These are phyloP conservation scores for Thalpophila matura DNA, from an alignment of 2,888 invertebrate species.

Conservation along the genomic window DNA sequence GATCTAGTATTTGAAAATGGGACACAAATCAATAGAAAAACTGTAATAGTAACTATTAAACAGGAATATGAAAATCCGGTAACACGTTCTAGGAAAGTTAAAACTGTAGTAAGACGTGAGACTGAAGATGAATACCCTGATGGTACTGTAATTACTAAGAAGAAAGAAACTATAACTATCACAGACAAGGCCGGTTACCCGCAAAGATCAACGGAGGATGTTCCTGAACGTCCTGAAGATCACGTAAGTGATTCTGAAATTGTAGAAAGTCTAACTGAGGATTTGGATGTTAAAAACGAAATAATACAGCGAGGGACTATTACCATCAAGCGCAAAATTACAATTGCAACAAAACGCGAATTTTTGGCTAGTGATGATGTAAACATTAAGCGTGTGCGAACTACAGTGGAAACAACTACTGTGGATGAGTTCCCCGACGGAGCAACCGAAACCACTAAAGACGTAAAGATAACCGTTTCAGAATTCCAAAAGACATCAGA, in stretches of 20 bases:
- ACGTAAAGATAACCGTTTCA: constrained; percentile 88
- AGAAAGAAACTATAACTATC: constrained; percentile 84
- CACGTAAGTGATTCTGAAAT: constrained; percentile 79
- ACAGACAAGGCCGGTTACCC: constrained; percentile 77
- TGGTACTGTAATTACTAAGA: constrained; percentile 83
- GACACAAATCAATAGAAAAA: constrained; percentile 77
- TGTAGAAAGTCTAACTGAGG: constrained; percentile 83
- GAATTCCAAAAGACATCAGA: constrained; percentile 87
- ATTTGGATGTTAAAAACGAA: constrained; percentile 83
- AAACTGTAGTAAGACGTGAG: constrained; percentile 77
- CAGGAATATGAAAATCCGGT: constrained; percentile 79
- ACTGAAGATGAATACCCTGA: constrained; percentile 85
- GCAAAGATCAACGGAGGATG: constrained; percentile 61
- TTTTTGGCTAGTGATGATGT: constrained; percentile 87
- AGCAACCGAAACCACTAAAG: constrained; percentile 90
- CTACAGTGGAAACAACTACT: constrained; percentile 89
- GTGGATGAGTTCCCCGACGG: constrained; percentile 89
- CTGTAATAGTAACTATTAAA: constrained; percentile 76
- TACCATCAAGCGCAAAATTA: constrained; percentile 82
- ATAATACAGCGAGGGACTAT: constrained; percentile 76
- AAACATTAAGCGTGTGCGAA: constrained; percentile 90
- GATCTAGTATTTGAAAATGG: constrained; percentile 77
- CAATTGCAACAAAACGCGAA: constrained; percentile 86
- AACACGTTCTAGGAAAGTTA: constrained; percentile 77
- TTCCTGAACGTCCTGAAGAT: constrained; percentile 68